phyloP scores from a whole-genome alignment of 1,140 invertebrate species.

The Plodia interpunctella region DNA sequence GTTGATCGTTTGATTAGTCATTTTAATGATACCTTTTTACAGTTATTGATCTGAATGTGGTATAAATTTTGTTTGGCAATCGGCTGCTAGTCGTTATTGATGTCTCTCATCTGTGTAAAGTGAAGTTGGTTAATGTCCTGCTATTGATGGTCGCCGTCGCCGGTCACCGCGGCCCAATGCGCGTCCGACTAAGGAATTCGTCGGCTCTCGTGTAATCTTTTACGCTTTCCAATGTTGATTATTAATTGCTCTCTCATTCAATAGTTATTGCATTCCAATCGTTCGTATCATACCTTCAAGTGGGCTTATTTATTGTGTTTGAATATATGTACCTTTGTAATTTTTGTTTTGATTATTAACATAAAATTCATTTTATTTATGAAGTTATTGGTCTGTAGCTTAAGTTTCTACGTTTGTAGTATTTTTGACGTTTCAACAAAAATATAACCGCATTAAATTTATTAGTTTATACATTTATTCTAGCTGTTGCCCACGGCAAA shows the following conservation, averaged over 20 bases:
- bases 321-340: neutral
- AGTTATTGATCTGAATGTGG: slow-evolving; percentile 53
- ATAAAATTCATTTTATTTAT: neutral
- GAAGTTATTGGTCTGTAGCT: neutral
- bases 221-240: slow-evolving; percentile 54
- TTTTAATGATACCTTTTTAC: slow-evolving; percentile 57
- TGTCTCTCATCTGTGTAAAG: slow-evolving; percentile 38
- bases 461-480: too few species aligned
- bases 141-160: slow-evolving; percentile 26
- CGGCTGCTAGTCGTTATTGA: slow-evolving; percentile 35
- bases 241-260: slow-evolving; percentile 51
- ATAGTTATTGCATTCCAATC: slow-evolving; percentile 45
- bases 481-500: too few species aligned
- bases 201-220: slow-evolving; percentile 48
- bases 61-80: slow-evolving; percentile 51
- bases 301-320: slow-evolving; percentile 18
- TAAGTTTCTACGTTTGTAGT: too few species aligned
- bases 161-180: slow-evolving; percentile 8
- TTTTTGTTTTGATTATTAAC: neutral
- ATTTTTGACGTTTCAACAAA: too few species aligned
- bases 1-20: slow-evolving; percentile 59
- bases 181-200: slow-evolving; percentile 29
- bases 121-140: slow-evolving; percentile 32
- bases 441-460: too few species aligned
- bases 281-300: slow-evolving; percentile 30